Base-by-base conservation (phyloP, 2,797 vertebrate genomes). In the Cirrhinus mrigala region DNA sequence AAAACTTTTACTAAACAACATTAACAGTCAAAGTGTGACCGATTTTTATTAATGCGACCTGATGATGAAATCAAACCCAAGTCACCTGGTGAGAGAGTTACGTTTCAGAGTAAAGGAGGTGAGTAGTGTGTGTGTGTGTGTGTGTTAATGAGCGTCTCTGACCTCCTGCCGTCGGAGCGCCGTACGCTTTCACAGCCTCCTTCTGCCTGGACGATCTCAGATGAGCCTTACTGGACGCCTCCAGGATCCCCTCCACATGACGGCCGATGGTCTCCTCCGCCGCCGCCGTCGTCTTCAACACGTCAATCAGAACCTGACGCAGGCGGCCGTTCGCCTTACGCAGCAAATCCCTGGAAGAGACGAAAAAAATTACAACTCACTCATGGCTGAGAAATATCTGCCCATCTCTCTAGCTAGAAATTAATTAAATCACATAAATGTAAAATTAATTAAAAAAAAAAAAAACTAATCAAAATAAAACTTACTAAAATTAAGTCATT, bases 231-330 rank as follows among this genome's bases (percentile, higher is more conserved):
- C 91, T 91, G 86, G 95, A 92, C 16, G 93, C 90, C 66, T 96
- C 95, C 64, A 95, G 90, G 50, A 97, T 91, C 11, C 94, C 96
- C 80, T 97, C 94, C 88, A 98, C 95, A 89, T 99, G 97, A 18
- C 92, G 93, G 40, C 96, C 96, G 83, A 99, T 96, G 22, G 97
- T 98, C 92, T 99, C 97, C 92, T 99, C 98, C 1, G 96, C 95
- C 20, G 97, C 97, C 15, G 94, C 95, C 0, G 97, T 98, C 7
- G 97, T 99, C 92, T 98, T 98, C 86, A 98, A 94, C 62, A 99
- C 95, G 29, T 99, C 97, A 70, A 95, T 90, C 79, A 99, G 92
- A 81, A 97, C 97, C 92, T 96, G 97, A 79, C 96, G 86, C 20
- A 99, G 95, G 88, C 94, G 96, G 84, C 94, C 92, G 88, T 99